Evolutionary conservation across 2,113 vertebrate species (phyloP).

Genomic region (Formicarius rufipectus): DNA sequence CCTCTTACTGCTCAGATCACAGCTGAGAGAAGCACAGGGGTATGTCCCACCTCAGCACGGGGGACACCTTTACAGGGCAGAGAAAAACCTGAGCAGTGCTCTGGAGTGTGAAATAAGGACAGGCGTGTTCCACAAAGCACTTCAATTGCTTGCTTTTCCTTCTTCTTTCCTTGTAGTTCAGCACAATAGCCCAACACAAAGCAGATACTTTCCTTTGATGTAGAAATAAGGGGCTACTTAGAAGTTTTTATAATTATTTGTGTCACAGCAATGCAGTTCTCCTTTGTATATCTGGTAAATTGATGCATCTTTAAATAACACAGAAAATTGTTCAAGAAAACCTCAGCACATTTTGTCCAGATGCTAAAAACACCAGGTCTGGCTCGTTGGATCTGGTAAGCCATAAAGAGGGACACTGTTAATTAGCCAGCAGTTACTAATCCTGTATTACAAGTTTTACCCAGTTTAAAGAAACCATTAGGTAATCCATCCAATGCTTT

Average conservation of each 20-base stretch:
- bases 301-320: not conserved
- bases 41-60: not conserved
- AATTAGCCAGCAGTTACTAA: constrained; percentile 46
- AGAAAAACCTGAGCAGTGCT: not conserved
- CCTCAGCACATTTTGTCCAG: not conserved
- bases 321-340: not conserved
- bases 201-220: not conserved
- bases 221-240: not conserved
- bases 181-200: not conserved
- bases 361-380: not conserved
- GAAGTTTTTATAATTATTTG: not conserved
- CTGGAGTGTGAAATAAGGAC: not conserved
- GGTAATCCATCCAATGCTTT: constrained; percentile 61
- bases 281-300: not conserved
- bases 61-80: not conserved
- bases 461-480: constrained; percentile 66
- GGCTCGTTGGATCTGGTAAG: constrained; percentile 29
- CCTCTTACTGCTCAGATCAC: accelerated
- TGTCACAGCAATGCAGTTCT: not conserved
- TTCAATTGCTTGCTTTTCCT: not conserved
- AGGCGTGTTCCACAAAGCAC: not conserved
- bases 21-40: not conserved
- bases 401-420: constrained; percentile 40
- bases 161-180: not conserved
- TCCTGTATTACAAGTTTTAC: constrained; percentile 65